Evolutionary conservation across 92 coral and sea anemone genomes (phyloP).

Genomic region (Anthopleura xanthogrammica): DNA sequence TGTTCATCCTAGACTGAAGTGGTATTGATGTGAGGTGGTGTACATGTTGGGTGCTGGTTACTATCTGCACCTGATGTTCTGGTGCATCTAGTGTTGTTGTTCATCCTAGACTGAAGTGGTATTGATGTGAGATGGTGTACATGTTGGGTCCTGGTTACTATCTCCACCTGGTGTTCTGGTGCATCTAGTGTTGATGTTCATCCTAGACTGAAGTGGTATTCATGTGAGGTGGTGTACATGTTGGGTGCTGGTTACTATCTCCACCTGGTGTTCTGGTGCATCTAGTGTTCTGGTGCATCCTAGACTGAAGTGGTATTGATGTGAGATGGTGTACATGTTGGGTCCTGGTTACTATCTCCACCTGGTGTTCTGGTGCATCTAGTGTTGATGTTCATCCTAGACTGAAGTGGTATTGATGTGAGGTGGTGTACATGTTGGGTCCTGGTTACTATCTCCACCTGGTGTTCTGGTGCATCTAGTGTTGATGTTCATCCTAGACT

Average conservation of each 20-base stretch:
- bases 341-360: background rate
- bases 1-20: conserved; percentile 4
- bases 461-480: background rate
- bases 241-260: no score
- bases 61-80: no score
- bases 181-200: no score
- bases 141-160: background rate
- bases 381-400: no score
- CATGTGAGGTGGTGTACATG: no score
- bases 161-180: background rate
- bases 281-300: background rate
- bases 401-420: no score
- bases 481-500: background rate
- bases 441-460: background rate
- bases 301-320: conserved; percentile 4
- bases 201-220: no score
- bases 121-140: no score
- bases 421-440: no score
- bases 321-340: background rate
- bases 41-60: background rate
- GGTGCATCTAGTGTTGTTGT: no score
- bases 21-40: conserved; percentile 3
- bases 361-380: no score
- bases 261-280: background rate
- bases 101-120: no score